A percentile compares a stretch with the other conserved stretches of the same genome.
Conservation (phyloP, 2,113 vertebrate species). For the Periophthalmus modestus region DNA sequence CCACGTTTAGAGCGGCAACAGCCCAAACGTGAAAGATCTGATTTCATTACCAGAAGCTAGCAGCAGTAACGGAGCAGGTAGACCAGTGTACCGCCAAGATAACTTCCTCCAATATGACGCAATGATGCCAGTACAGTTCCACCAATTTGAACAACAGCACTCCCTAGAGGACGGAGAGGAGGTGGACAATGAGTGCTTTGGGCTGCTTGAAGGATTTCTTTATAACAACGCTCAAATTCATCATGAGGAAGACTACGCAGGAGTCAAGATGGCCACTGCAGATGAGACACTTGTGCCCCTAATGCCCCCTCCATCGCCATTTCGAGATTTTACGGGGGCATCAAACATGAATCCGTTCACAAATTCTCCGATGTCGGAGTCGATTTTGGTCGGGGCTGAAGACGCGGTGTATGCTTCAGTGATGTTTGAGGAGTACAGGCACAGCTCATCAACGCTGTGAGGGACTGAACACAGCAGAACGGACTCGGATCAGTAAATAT, state of each 20-base stretch:
- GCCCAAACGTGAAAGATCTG: slow-evolving; percentile 75
- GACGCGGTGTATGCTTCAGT: slow-evolving; percentile 87
- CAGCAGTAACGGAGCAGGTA: slow-evolving; percentile 50
- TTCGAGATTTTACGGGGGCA: slow-evolving; percentile 85
- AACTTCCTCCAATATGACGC: slow-evolving; percentile 74
- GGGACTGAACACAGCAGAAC: background rate
- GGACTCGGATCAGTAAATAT: slow-evolving; percentile 23
- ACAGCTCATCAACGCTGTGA: slow-evolving; percentile 96
- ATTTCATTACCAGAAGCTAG: slow-evolving; percentile 70
- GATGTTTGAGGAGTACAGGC: slow-evolving; percentile 91
- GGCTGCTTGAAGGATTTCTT: slow-evolving; percentile 87
- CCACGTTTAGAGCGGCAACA: slow-evolving; percentile 70
- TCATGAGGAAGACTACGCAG: slow-evolving; percentile 78
- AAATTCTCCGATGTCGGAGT: slow-evolving; percentile 91
- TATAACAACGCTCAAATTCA: slow-evolving; percentile 83
- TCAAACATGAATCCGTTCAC: slow-evolving; percentile 80
- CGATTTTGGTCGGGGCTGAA: slow-evolving; percentile 86
- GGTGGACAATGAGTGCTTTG: slow-evolving; percentile 81
- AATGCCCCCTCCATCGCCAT: slow-evolving; percentile 94
- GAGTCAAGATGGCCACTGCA: slow-evolving; percentile 77
- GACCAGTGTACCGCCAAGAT: slow-evolving; percentile 73
- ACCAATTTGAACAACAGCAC: slow-evolving; percentile 76
- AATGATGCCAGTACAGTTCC: slow-evolving; percentile 76
- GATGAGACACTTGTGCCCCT: slow-evolving; percentile 84
- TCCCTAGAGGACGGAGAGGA: slow-evolving; percentile 65